A percentile compares a stretch with the other conserved stretches of the same genome.
phyloP scores from a whole-genome alignment of 2,888 invertebrate species.

The Lobophora halterata region DNA sequence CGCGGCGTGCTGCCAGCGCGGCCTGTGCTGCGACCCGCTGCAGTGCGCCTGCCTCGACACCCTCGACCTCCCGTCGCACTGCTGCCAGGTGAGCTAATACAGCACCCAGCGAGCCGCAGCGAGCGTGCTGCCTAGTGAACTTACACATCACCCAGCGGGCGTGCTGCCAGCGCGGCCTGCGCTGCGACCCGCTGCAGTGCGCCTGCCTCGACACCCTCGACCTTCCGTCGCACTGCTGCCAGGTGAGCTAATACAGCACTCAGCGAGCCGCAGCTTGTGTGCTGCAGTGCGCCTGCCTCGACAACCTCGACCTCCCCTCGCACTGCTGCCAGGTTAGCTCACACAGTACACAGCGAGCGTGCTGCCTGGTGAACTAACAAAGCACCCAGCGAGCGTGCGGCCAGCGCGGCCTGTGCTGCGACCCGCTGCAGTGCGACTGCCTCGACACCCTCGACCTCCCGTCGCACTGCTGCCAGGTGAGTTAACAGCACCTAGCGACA shows the following conservation, averaged over 20 bases:
- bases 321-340: slow-evolving; percentile 13
- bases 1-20: slow-evolving; percentile 66
- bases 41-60: slow-evolving; percentile 70
- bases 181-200: not conserved
- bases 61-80: slow-evolving; percentile 60
- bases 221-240: slow-evolving; percentile 15
- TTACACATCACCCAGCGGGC: not conserved
- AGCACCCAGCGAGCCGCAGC: not conserved
- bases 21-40: slow-evolving; percentile 67
- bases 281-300: not conserved
- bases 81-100: slow-evolving; percentile 55
- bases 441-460: slow-evolving; percentile 16
- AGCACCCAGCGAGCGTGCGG: not conserved
- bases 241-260: too few species aligned
- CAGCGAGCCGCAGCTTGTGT: too few species aligned
- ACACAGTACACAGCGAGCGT: not conserved
- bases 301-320: slow-evolving; percentile 14
- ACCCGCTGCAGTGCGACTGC: not conserved
- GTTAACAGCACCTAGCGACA: too few species aligned
- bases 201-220: slow-evolving; percentile 12
- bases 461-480: slow-evolving; percentile 17
- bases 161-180: not conserved
- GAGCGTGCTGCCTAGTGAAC: slow-evolving; percentile 5
- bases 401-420: not conserved
- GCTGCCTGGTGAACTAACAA: slow-evolving; percentile 2